Conservation (phyloP, 1,140 invertebrate species). For the Ridgeia piscesae region DNA sequence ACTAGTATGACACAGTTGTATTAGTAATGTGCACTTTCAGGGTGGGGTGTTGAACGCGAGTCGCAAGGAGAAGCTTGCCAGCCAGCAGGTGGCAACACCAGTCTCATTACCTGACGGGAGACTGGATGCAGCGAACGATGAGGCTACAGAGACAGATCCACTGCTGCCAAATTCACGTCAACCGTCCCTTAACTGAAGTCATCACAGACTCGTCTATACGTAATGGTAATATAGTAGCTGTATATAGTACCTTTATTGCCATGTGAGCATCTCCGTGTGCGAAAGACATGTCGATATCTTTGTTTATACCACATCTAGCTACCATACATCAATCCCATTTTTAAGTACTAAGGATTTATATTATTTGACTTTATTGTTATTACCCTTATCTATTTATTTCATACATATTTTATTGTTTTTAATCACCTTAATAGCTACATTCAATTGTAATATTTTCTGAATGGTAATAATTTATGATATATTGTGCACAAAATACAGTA, state of each 20-base stretch:
- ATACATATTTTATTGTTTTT: no score
- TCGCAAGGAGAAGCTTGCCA: conserved; percentile 17
- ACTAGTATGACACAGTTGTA: neutral
- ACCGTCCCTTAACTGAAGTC: neutral
- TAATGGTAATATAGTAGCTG: neutral
- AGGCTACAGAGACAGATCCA: conserved; percentile 13
- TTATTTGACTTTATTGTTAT: neutral
- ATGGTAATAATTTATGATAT: no score
- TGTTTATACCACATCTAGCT: neutral
- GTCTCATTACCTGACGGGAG: neutral
- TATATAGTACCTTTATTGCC: no score
- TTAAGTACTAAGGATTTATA: neutral
- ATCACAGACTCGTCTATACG: neutral
- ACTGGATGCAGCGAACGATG: neutral
- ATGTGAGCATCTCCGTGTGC: no score
- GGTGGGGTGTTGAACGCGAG: conserved; percentile 10
- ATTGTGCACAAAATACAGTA: no score
- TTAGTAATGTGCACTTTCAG: conserved; percentile 62
- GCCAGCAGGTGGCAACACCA: neutral
- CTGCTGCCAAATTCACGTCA: neutral
- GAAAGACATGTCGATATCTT: neutral
- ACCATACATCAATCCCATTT: neutral
- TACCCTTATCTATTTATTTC: no score
- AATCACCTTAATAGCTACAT: no score
- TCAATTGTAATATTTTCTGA: no score